A percentile compares a stretch with the other conserved stretches of the same genome.
These are phyloP conservation scores for Gasterosteus aculeatus DNA, from an alignment of 2,113 vertebrate species.

Conservation along the genomic window DNA sequence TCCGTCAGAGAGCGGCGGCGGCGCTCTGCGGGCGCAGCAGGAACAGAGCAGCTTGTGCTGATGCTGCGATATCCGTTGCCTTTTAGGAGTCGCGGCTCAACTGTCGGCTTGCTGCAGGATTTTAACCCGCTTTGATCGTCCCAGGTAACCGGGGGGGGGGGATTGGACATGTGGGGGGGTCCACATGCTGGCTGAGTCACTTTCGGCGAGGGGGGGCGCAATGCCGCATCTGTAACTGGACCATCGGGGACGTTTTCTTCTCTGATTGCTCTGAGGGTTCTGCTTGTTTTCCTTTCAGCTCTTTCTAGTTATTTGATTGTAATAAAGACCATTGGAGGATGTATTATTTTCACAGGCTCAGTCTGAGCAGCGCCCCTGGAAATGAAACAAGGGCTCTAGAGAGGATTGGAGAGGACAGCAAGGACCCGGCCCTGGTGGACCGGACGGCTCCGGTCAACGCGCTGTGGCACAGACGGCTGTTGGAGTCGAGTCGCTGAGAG, in stretches of 20 bases:
- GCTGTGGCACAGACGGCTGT: slow-evolving; percentile 26
- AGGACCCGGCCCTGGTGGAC: neutral
- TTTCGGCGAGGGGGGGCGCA: slow-evolving; percentile 10
- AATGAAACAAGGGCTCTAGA: slow-evolving; percentile 24
- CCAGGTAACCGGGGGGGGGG: neutral
- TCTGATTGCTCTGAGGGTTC: slow-evolving; percentile 40
- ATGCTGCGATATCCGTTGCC: slow-evolving; percentile 32
- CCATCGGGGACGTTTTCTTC: slow-evolving; percentile 36
- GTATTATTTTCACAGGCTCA: slow-evolving; percentile 48
- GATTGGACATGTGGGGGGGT: slow-evolving; percentile 11
- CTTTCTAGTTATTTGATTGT: slow-evolving; percentile 52
- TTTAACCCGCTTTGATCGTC: slow-evolving; percentile 23
- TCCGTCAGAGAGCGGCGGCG: slow-evolving; percentile 37
- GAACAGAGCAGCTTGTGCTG: slow-evolving; percentile 42
- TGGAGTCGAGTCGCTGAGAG: neutral
- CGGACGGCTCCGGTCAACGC: neutral
- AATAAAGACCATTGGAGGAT: slow-evolving; percentile 55
- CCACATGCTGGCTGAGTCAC: slow-evolving; percentile 33
- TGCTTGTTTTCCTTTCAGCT: slow-evolving; percentile 39
- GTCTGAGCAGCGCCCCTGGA: slow-evolving; percentile 16
- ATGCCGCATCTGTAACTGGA: slow-evolving; percentile 43
- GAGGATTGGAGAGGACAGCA: slow-evolving; percentile 35
- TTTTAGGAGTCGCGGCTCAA: slow-evolving; percentile 16
- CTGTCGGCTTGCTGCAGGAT: neutral
- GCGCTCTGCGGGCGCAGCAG: slow-evolving; percentile 33